Evolutionary conservation across 2,113 vertebrate species (phyloP), one percentile per base, ranked within the genome.

Genomic region (Dipodomys merriami): DNA sequence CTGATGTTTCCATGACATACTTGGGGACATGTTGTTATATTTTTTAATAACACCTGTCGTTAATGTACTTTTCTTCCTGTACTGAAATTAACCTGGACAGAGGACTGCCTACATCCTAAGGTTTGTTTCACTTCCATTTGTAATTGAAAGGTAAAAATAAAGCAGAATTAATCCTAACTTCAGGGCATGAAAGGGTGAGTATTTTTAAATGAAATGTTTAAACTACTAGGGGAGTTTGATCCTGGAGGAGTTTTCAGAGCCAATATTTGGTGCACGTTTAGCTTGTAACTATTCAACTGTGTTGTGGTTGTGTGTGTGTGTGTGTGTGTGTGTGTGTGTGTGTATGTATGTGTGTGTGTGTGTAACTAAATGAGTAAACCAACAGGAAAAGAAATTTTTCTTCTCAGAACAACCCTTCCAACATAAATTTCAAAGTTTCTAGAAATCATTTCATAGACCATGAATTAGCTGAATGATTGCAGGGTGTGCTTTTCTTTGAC

Each of bases 21-120:
- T 0, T 0, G 0, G 0, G 0, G 33, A 44, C 53, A 25, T 94
- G 53, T 57, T 57, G 15, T 57, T 57, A 39, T 39, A 53, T 53
- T 57, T 83, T 74, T 71, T 33, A 35, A 60, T 7, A 91, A 27
- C 62, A 84, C 15, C 9, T 19, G 35, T 27, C 27, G 22, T 64
- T 13, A 49, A 64, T 67, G 74, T 64, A 53, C 13, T 71, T 86
- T 95, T 78, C 33, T 78, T 74, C 18, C 57, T 30, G 33, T 30
- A 44, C 25, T 49, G 46, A 64, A 69, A 64, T 65, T 19, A 64
- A 68, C 67, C 27, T 18, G 15, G 53, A 64, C 30, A 33, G 12
- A 19, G 12, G 19, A 86, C 23, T 16, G 12, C 33, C 18, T 7
- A 13, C 19, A 60, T 46, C 15, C 18, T 76, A n/a, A 22, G 0